Evolutionary conservation across 2,797 vertebrate species (phyloP).

Genomic region (Yasuhikotakia modesta): DNA sequence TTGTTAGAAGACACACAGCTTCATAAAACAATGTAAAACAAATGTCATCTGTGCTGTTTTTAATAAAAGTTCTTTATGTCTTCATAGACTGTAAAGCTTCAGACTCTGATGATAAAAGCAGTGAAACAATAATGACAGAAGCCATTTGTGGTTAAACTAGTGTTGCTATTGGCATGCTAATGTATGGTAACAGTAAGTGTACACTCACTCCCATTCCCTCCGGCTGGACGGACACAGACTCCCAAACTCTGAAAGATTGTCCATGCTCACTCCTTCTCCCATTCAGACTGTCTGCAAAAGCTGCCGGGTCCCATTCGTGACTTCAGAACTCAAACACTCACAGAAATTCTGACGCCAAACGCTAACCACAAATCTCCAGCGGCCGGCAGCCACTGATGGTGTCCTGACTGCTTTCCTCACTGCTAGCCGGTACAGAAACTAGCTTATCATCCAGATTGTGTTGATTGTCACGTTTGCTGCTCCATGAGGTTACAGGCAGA

Average conservation of each 20-base stretch:
- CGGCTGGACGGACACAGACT: conserved; percentile 74
- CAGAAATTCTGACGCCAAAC: conserved; percentile 52
- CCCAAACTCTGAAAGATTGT: conserved; percentile 80
- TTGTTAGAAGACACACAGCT: too few species aligned
- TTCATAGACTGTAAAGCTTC: too few species aligned
- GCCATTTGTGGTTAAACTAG: too few species aligned
- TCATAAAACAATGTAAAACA: too few species aligned
- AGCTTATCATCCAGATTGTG: conserved; percentile 26
- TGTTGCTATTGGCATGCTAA: too few species aligned
- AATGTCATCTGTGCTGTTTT: too few species aligned
- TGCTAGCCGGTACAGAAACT: background rate
- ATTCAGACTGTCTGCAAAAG: conserved; percentile 71
- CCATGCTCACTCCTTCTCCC: conserved; percentile 82
- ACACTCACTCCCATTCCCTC: conserved; percentile 85
- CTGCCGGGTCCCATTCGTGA: conserved; percentile 74
- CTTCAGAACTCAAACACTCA: conserved; percentile 58
- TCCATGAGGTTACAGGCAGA: conserved; percentile 47
- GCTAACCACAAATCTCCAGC: conserved; percentile 43
- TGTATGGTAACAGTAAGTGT: too few species aligned
- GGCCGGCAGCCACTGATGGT: conserved; percentile 1
- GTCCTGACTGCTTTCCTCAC: too few species aligned
- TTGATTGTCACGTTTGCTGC: background rate
- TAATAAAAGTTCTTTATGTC: too few species aligned
- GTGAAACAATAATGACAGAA: too few species aligned
- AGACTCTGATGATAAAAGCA: too few species aligned